phyloP scores from a whole-genome alignment of 2,888 invertebrate genomes.

The Synanthedon vespiformis region DNA sequence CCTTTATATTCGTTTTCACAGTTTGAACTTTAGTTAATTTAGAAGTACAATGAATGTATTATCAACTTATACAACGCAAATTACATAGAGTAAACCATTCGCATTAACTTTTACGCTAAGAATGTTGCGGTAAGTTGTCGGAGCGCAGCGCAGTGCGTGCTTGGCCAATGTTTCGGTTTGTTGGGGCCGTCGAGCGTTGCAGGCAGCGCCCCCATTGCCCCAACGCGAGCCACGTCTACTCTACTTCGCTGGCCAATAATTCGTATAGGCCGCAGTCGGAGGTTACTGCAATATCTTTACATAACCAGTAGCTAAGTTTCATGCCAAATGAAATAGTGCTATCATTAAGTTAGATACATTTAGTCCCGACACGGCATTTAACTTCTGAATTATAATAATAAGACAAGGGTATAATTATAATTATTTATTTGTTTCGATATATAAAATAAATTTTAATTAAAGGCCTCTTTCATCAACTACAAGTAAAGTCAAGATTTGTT shows the following conservation, averaged over 20 bases:
- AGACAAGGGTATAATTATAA: too few relatives aligned
- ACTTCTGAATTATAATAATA: too few relatives aligned
- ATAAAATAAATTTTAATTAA: too few relatives aligned
- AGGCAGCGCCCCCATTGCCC: slow-evolving; percentile 28
- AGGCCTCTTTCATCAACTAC: too few relatives aligned
- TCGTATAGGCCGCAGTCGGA: too few relatives aligned
- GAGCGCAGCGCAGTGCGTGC: slow-evolving; percentile 53
- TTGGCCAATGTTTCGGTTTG: slow-evolving; percentile 59
- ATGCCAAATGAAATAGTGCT: not conserved
- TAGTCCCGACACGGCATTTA: too few relatives aligned
- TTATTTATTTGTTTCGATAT: too few relatives aligned
- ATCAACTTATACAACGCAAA: slow-evolving; percentile 61
- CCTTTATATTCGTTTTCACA: slow-evolving; percentile 46
- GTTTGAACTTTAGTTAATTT: slow-evolving; percentile 24
- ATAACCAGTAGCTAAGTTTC: not conserved
- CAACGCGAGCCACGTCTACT: slow-evolving; percentile 8
- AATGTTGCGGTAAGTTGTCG: slow-evolving; percentile 66
- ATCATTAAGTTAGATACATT: too few relatives aligned
- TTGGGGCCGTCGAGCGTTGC: slow-evolving; percentile 30
- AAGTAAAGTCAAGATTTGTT: too few relatives aligned
- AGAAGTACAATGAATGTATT: slow-evolving; percentile 22
- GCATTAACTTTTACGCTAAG: slow-evolving; percentile 69
- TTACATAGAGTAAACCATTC: slow-evolving; percentile 69
- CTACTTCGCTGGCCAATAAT: too few relatives aligned
- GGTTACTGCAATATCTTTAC: not conserved